Percentiles rank a stretch among this genome's conserved stretches.
Conservation (phyloP, 2,888 invertebrate species). For the Tryphoninae sp. region DNA sequence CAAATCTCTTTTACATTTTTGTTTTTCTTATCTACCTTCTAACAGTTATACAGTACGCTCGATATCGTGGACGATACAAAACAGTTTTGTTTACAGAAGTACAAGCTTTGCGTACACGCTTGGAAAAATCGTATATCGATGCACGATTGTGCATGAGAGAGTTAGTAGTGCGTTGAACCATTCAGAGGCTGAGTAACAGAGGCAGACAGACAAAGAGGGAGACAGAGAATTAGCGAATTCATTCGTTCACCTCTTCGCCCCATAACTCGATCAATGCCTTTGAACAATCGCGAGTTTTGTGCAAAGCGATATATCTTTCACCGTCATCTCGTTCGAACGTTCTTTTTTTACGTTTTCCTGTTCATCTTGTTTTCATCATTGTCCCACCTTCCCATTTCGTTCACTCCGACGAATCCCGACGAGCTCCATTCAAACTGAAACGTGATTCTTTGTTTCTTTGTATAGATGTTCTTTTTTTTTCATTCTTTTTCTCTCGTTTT, state of each 20-base stretch:
- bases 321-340: constrained; percentile 38
- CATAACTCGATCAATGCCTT: constrained; percentile 59
- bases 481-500: constrained; percentile 30
- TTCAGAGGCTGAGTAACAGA: neutral
- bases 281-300: constrained; percentile 54
- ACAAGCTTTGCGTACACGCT: constrained; percentile 4
- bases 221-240: constrained; percentile 29
- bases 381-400: constrained; percentile 1
- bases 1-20: constrained; percentile 3
- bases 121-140: constrained; percentile 1
- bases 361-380: constrained; percentile 19
- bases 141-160: neutral
- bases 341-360: constrained; percentile 37
- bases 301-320: constrained; percentile 48
- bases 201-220: neutral
- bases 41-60: too few species aligned
- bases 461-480: too few species aligned
- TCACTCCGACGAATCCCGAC: constrained; percentile 22
- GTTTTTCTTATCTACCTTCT: too few species aligned
- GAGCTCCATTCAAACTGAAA: constrained; percentile 37
- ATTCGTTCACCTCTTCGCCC: constrained; percentile 12
- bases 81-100: neutral
- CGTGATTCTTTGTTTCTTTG: constrained; percentile 1
- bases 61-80: too few species aligned
- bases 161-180: neutral